phyloP scores from a whole-genome alignment of 2,888 invertebrate genomes.

The Scaeva pyrastri region DNA sequence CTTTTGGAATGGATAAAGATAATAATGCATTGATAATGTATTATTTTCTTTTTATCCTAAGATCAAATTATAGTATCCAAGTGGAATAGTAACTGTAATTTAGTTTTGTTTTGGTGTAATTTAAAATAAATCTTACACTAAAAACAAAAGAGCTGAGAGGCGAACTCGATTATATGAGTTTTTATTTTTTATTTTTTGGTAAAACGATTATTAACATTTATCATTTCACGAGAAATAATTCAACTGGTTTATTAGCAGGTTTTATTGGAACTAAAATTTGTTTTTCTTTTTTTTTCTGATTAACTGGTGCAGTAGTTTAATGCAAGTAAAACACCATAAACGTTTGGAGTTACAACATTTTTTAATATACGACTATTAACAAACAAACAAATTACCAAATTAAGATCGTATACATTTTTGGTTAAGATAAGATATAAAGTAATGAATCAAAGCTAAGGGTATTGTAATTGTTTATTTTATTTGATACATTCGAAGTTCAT shows the following conservation, averaged over 20 bases:
- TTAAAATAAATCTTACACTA: neutral
- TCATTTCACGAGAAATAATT: neutral
- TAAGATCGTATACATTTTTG: no score
- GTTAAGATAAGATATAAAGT: no score
- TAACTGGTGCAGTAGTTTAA: neutral
- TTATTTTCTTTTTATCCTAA: slow-evolving; percentile 3
- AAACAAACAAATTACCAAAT: no score
- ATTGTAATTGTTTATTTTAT: no score
- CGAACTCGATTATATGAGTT: slow-evolving; percentile 9
- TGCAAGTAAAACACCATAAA: neutral
- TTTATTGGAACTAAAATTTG: neutral
- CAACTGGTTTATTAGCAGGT: neutral
- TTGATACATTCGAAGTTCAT: no score
- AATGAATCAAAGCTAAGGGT: no score
- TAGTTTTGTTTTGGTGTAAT: neutral
- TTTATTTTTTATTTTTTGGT: neutral
- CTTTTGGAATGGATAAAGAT: neutral
- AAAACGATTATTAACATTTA: neutral
- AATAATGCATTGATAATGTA: slow-evolving; percentile 32
- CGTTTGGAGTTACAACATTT: neutral
- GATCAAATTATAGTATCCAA: slow-evolving; percentile 4
- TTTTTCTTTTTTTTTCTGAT: neutral
- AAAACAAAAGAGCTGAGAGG: slow-evolving; percentile 26
- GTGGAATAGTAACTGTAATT: slow-evolving; percentile 1
- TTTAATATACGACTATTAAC: no score